Evolutionary conservation across 2,113 vertebrate genomes (phyloP).

Genomic region (Carollia perspicillata): DNA sequence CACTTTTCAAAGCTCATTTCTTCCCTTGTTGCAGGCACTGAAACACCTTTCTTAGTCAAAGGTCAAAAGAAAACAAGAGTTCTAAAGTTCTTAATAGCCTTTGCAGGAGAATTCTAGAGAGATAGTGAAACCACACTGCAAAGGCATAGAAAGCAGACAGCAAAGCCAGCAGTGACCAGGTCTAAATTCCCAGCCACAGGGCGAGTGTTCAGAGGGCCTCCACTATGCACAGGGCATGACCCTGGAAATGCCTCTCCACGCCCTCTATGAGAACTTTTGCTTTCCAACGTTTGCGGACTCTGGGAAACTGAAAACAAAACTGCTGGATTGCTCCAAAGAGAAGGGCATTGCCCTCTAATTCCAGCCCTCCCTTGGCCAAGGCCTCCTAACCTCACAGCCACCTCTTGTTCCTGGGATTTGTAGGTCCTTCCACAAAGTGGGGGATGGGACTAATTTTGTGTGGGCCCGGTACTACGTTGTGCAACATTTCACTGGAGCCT

Average conservation of each 20-base stretch:
- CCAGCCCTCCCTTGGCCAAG: not conserved
- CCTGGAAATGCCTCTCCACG: not conserved
- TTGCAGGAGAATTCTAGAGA: conserved; percentile 36
- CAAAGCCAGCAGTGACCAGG: not conserved
- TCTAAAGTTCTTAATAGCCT: not conserved
- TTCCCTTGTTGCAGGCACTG: not conserved
- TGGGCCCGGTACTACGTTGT: not conserved
- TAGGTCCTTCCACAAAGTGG: not conserved
- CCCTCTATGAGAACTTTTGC: not conserved
- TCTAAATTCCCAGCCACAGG: not conserved
- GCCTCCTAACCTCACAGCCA: not conserved
- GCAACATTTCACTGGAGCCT: not conserved
- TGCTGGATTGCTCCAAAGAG: not conserved
- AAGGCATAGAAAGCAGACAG: not conserved
- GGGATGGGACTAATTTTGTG: not conserved
- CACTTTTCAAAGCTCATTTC: not conserved
- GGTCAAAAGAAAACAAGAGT: conserved; percentile 16
- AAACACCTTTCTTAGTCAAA: not conserved
- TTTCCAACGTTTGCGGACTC: not conserved
- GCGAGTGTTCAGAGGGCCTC: not conserved
- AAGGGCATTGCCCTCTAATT: not conserved
- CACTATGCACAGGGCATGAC: not conserved
- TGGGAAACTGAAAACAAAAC: not conserved
- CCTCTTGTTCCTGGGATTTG: not conserved
- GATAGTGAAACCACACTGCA: not conserved